A percentile compares a stretch with the other conserved stretches of the same genome.
These are phyloP conservation scores for Volucella inanis DNA, from an alignment of 2,888 invertebrate genomes.

Conservation along the genomic window DNA sequence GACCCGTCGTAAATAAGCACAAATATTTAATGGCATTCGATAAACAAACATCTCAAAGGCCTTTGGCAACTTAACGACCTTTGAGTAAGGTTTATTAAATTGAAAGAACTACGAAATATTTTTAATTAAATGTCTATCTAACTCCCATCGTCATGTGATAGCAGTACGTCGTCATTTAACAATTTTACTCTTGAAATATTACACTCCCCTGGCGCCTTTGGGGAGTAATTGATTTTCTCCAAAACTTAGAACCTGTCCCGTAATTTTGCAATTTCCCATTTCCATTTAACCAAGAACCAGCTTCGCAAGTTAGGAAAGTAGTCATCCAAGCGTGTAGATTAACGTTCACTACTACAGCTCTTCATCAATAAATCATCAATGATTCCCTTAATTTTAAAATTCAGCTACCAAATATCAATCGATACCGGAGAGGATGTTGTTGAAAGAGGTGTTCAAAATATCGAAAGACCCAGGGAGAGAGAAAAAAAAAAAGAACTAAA, in stretches of 20 bases:
- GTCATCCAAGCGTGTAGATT: slow-evolving; percentile 29
- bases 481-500: neutral
- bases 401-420: slow-evolving; percentile 41
- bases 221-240: slow-evolving; percentile 39
- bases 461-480: neutral
- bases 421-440: neutral
- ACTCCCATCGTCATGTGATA: slow-evolving; percentile 13
- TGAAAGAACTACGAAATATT: slow-evolving; percentile 36
- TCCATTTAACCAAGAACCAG: neutral
- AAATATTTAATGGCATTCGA: slow-evolving; percentile 28
- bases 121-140: slow-evolving; percentile 59
- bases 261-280: neutral
- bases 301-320: slow-evolving; percentile 9
- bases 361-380: slow-evolving; percentile 35
- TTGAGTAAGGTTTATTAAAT: slow-evolving; percentile 6
- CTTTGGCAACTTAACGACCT: slow-evolving; percentile 1
- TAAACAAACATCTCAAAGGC: slow-evolving; percentile 29
- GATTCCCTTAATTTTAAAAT: slow-evolving; percentile 48
- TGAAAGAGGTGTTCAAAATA: slow-evolving; percentile 12
- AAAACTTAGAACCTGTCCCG: neutral
- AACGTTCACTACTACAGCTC: slow-evolving; percentile 27
- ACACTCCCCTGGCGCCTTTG: slow-evolving; percentile 3
- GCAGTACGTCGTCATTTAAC: slow-evolving; percentile 28
- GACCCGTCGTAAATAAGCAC: neutral
- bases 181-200: slow-evolving; percentile 37